These are phyloP conservation scores for Uria lomvia DNA, from an alignment of 2,113 vertebrate genomes.

Conservation along the genomic window DNA sequence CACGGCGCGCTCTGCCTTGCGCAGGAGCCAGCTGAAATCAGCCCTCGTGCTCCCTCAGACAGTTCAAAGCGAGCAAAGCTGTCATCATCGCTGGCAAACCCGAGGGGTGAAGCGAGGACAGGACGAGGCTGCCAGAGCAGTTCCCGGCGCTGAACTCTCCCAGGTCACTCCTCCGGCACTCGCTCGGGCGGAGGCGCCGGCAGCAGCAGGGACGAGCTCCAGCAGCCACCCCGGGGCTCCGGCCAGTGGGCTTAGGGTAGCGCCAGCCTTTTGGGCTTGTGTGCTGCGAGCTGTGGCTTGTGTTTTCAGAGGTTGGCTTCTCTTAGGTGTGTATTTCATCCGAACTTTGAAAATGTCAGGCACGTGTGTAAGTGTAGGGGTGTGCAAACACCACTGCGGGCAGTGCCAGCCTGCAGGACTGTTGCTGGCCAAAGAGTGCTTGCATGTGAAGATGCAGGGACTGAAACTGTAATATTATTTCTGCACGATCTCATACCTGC, in stretches of 20 bases:
- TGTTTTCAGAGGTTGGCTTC: not conserved
- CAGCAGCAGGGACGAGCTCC: fast-evolving
- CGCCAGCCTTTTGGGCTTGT: fast-evolving
- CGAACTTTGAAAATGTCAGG: fast-evolving
- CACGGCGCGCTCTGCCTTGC: not conserved
- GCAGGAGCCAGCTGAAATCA: conserved; percentile 27
- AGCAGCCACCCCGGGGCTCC: fast-evolving
- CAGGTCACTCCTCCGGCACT: not conserved
- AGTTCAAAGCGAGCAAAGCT: conserved; percentile 44
- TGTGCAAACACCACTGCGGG: not conserved
- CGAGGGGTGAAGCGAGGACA: conserved; percentile 29
- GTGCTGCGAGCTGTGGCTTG: not conserved
- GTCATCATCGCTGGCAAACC: conserved; percentile 38
- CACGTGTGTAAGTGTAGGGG: fast-evolving
- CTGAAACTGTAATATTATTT: not conserved
- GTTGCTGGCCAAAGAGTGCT: not conserved
- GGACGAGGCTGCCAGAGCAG: conserved; percentile 16
- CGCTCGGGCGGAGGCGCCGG: fast-evolving
- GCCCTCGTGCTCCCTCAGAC: not conserved
- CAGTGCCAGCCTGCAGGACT: not conserved
- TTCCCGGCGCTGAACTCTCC: conserved; percentile 35
- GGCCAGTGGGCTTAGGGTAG: not conserved
- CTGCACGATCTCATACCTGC: not conserved
- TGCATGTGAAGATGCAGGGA: not conserved
- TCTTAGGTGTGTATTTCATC: not conserved